These are phyloP conservation scores for Microcebus tavaratra DNA, from an alignment of 2,113 vertebrate genomes.

Conservation along the genomic window DNA sequence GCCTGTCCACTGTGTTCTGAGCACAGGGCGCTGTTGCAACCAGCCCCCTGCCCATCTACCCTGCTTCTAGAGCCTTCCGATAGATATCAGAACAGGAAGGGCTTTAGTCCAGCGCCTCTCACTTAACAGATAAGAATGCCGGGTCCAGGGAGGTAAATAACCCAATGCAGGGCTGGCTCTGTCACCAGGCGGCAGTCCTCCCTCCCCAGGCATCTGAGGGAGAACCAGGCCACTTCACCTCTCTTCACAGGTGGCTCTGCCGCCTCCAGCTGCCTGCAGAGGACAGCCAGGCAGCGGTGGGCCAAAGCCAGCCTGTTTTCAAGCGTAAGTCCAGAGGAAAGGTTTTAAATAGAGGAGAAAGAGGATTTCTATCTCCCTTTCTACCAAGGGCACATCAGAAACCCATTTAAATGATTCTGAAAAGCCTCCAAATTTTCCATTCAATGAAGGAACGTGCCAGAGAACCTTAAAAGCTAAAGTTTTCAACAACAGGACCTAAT, in stretches of 20 bases:
- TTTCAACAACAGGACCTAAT: background rate
- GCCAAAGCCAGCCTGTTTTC: background rate
- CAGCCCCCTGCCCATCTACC: background rate
- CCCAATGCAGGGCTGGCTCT: background rate
- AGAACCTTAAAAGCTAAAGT: background rate
- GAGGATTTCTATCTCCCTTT: background rate
- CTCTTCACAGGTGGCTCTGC: background rate
- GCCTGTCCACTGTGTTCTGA: accelerated
- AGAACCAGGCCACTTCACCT: no score
- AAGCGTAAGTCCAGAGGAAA: background rate
- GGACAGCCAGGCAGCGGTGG: background rate
- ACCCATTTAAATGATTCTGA: background rate
- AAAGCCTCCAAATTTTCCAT: background rate
- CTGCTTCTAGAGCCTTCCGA: background rate
- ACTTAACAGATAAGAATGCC: background rate
- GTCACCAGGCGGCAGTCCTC: background rate
- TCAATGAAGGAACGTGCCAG: background rate
- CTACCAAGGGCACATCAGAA: background rate
- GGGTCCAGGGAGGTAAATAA: background rate
- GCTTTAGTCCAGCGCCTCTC: background rate
- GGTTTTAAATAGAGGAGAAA: background rate
- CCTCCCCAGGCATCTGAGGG: background rate
- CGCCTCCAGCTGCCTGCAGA: background rate
- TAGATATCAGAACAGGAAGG: background rate
- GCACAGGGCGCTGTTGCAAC: accelerated